Base-by-base conservation (phyloP, 2,797 vertebrate genomes). In the Phoxinus dragarum region DNA sequence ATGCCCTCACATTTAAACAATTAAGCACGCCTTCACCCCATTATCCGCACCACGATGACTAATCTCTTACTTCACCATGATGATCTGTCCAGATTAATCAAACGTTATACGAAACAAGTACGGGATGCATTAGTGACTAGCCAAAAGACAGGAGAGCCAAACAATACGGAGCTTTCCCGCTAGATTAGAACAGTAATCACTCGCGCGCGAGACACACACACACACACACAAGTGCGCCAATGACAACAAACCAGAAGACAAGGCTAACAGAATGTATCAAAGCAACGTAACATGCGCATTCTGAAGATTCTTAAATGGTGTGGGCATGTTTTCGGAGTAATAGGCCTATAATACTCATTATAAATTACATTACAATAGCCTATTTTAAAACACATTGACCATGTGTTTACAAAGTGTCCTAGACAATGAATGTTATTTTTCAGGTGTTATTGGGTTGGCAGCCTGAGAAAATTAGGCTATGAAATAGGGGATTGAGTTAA, bases 1-100 rank as follows among this genome's bases (percentile, higher is more conserved):
- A 81, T 61, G 11, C 21, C 6, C 49, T 69, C 5, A 56, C 40
- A 44, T 31, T 80, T 23, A 36, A 80, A 67, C 61, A 80, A 67
- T 34, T 23, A 67, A 66, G n/a, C 0, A 3, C 19, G 40, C n/a
- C 9, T 54, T 77, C 38, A 44, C 12, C 61, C 61, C 4, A 77
- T 78, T 23, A 78, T 47, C 38, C 36, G 9, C 40, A 47, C 44
- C 23, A 78, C 78, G 52, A 84, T 84, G 66, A 84, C 73, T 56
- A 68, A 78, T 78, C 36, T 34, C 27, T 84, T 69, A 78, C 82
- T 36, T 71, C 64, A 78, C 8, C 38, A 44, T 84, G 38, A 66
- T 34, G 23, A 84, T 67, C 14, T 2, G 12, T 59, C 38, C 49
- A 75, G 73, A 56, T 23, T 7, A 78, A 59, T 64, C 34, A 83